Base-by-base conservation (phyloP, 2,888 invertebrate genomes). In the Aspidiotus destructor region DNA sequence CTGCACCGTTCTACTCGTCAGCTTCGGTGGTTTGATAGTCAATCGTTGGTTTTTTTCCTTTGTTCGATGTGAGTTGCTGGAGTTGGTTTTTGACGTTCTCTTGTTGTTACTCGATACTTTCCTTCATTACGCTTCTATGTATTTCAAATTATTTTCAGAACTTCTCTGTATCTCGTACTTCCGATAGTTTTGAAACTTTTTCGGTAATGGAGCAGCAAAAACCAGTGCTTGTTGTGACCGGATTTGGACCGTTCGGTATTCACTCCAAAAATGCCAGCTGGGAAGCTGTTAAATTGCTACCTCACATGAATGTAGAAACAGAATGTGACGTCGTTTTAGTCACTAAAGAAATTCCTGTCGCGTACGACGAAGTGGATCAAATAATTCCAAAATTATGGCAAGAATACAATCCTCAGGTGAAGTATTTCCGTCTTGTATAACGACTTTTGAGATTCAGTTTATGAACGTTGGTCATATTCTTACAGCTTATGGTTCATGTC, bases 251-350 rank as follows among this genome's bases (percentile, higher is more conserved):
- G 0, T 92, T 91, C 77, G 77, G 80, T 8, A 79, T 79, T 53
- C 86, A 91, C 75, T 77, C 78, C 40, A 79, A 87, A 10, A 92
- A 92, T 76, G 86, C 92, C 0, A 92, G 91, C 76, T 91, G 91
- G 90, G 86, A 88, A 76, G 85, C 86, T 7, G 91, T 90, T 0
- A 84, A 85, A 75, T 75, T 82, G 68, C 79, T 88, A 73, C 80
- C 82, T 62, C 80, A 82, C 72, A 76, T 80, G 53, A 77, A 80
- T 71, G 75, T 84, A n/a, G 81, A 82, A 73, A 77, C 78, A 70
- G 79, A 80, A 72, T 77, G 81, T 60, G 77, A 79, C 55, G 75
- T 83, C 28, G 80, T 81, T 71, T 75, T 87, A 54, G 77, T 86
- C 8, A 78, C 79, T 68, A 40, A 65, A 52, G 76, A 84, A 72